phyloP scores from a whole-genome alignment of 2,888 invertebrate species.

The Cremastinae sp. region DNA sequence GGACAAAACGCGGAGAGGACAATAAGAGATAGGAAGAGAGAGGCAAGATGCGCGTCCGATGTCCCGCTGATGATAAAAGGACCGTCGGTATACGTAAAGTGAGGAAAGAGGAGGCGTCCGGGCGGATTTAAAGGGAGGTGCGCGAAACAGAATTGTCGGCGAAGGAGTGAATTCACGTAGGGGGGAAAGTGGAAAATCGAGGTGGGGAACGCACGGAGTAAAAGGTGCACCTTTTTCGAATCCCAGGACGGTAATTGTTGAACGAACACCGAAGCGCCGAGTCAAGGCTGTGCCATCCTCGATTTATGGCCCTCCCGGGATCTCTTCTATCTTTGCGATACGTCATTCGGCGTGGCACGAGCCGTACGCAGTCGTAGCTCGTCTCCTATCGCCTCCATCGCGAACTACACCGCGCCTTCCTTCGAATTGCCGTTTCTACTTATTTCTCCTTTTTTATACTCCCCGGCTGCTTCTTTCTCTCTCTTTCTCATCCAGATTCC shows the following conservation, averaged over 20 bases:
- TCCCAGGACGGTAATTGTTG: conserved; percentile 68
- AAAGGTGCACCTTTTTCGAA: conserved; percentile 61
- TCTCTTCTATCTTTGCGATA: conserved; percentile 64
- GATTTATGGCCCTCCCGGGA: conserved; percentile 67
- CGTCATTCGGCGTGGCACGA: conserved; percentile 62
- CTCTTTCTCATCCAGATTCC: too few relatives aligned
- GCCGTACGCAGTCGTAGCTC: conserved; percentile 50
- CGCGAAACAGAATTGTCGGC: conserved; percentile 18
- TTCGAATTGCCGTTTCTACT: conserved; percentile 9
- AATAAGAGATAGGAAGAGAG: conserved; percentile 33
- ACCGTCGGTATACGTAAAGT: background rate
- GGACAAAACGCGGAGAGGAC: conserved; percentile 10
- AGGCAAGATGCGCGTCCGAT: conserved; percentile 30
- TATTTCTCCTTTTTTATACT: conserved; percentile 19
- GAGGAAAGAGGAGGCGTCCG: conserved; percentile 7
- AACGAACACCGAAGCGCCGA: conserved; percentile 59
- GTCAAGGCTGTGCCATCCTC: conserved; percentile 64
- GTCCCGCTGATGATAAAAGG: conserved; percentile 51
- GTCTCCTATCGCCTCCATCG: conserved; percentile 56
- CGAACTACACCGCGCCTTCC: conserved; percentile 28
- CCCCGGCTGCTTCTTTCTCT: background rate
- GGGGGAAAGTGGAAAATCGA: conserved; percentile 32
- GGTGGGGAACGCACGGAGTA: conserved; percentile 17
- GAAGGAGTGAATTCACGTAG: conserved; percentile 27
- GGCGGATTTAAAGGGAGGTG: conserved; percentile 39